Conservation (phyloP, 2,888 invertebrate genomes). For the Myathropa florea region DNA sequence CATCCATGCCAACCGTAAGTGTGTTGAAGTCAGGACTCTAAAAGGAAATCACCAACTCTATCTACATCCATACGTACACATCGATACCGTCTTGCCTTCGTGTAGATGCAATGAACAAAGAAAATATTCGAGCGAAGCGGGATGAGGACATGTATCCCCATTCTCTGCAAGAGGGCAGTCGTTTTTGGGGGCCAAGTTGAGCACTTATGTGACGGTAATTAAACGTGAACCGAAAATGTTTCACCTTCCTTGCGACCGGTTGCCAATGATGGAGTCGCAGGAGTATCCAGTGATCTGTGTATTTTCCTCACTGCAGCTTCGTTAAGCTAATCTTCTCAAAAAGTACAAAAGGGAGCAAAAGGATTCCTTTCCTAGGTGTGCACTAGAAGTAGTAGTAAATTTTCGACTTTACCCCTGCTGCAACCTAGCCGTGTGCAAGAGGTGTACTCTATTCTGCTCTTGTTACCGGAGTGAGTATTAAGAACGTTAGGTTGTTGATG, state of each 20-base stretch:
- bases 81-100: neutral
- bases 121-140: constrained; percentile 6
- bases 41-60: constrained; percentile 18
- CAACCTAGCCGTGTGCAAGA: neutral
- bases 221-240: constrained; percentile 45
- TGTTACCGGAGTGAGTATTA: constrained; percentile 22
- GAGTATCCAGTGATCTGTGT: constrained; percentile 18
- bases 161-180: neutral
- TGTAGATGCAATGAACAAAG: constrained; percentile 9
- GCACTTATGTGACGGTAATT: constrained; percentile 37
- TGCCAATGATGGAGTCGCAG: constrained; percentile 8
- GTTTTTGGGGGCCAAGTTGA: neutral
- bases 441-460: neutral
- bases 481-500: constrained; percentile 28
- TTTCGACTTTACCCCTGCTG: constrained; percentile 19
- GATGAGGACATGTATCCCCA: neutral
- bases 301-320: constrained; percentile 34
- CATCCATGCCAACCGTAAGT: neutral
- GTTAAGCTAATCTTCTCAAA: constrained; percentile 35
- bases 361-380: neutral
- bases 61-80: neutral
- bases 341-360: neutral
- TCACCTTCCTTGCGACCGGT: constrained; percentile 1
- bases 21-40: constrained; percentile 31
- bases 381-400: constrained; percentile 35